phyloP scores from a whole-genome alignment of 2,888 invertebrate genomes.

The Schizaphis graminum region DNA sequence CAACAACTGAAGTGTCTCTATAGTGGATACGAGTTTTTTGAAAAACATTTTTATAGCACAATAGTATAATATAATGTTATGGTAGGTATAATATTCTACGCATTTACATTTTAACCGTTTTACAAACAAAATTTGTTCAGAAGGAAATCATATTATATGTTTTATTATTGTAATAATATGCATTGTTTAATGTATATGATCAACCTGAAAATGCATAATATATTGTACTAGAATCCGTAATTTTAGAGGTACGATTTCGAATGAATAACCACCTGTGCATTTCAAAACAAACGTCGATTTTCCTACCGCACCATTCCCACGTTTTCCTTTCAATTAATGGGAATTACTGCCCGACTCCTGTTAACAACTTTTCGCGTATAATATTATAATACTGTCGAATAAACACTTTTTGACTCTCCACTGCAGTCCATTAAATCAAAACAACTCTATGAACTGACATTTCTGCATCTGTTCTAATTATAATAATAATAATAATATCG shows the following conservation, averaged over 20 bases:
- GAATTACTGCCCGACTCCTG: not conserved
- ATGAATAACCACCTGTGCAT: slow-evolving; percentile 47
- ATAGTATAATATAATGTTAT: not conserved
- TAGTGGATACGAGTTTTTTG: not conserved
- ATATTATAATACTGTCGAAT: not conserved
- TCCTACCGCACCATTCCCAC: not conserved
- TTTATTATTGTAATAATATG: not conserved
- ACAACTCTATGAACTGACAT: not conserved
- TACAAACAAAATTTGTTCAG: not conserved
- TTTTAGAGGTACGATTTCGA: not conserved
- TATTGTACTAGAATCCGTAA: not conserved
- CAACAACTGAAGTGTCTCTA: not conserved
- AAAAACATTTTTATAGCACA: not conserved
- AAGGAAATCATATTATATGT: not conserved
- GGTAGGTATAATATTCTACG: not conserved
- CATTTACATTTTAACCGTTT: not conserved
- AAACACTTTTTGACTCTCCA: not conserved
- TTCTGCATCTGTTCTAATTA: not conserved
- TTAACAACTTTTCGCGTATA: slow-evolving; percentile 11
- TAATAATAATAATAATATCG: not conserved
- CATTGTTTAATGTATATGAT: not conserved
- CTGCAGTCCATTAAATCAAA: not conserved
- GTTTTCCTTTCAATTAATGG: not conserved
- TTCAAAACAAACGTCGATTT: not conserved
- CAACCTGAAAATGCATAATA: not conserved